Base-by-base conservation (phyloP, 35 echinoderm and acorn worm species). In the Lytechinus variegatus region DNA sequence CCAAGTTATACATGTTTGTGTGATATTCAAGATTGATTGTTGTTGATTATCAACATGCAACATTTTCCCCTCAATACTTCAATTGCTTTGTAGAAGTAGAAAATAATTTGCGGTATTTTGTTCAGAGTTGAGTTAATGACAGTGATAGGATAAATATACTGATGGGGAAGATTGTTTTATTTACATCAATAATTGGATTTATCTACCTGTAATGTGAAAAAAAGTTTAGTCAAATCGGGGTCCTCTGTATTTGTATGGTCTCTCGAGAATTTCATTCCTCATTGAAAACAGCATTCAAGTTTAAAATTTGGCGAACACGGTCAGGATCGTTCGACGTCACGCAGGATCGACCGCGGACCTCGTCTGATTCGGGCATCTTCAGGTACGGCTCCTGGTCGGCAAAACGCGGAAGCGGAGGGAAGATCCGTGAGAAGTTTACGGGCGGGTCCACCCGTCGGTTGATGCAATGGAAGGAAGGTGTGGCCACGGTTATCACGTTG, bases 391-490 rank as follows among this genome's bases (percentile, higher is more conserved):
- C 92, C 2, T 93, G 92, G 92, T 93, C 92, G 11, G 4, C 92
- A 0, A 93, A 93, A 27, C 92, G 92, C 9, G 92, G 92, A 19
- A 93, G 53, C n/a, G 92, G 92, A 19, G 92, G 92, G 11, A 93
- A 93, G 92, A 93, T 93, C 28, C 55, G 57, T 24, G 92, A 93
- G 53, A 54, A 53, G 27, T 56, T 33, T 6, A 55, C 57, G 9
- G 92, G 92, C 6, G 54, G 53, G 52, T 33, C 92, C 7, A 53
- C 28, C 16, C 92, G 92, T 27, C 92, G 92, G 21, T 19, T 93
- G 1, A 9, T 93, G 1, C 92, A 93, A n/a, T 53, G 28, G 92
- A 93, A 93, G 92, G 92, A 93, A 93, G 92, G 92, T 93, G 53
- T 93, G 92, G 66, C n/a, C 21, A 6, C 6, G 66, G 66, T 79